These are phyloP conservation scores for Eupithecia abbreviata DNA, from an alignment of 2,888 invertebrate species.

Conservation along the genomic window DNA sequence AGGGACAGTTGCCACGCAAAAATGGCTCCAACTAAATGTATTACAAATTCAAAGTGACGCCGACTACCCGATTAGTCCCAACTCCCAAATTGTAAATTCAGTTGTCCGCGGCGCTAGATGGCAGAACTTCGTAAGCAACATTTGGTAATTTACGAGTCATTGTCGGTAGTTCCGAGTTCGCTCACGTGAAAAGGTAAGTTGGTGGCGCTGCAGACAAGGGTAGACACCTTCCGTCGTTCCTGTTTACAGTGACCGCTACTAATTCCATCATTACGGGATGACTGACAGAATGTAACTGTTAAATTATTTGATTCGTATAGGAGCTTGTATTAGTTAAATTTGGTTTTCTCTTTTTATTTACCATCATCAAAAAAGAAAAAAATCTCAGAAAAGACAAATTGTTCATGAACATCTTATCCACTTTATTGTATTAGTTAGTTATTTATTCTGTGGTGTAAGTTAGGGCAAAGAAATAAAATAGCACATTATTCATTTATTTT, in stretches of 20 bases:
- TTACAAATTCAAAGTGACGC: conserved; percentile 44
- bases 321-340: no score
- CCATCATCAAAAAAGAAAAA: no score
- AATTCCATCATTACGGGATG: conserved; percentile 8
- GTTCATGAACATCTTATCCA: background rate
- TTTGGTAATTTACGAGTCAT: background rate
- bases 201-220: conserved; percentile 3
- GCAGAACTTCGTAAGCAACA: background rate
- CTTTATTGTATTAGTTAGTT: no score
- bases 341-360: background rate
- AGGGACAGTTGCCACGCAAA: conserved; percentile 24
- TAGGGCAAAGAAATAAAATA: background rate
- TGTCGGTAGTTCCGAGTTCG: conserved; percentile 3
- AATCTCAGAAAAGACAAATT: background rate
- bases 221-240: conserved; percentile 7
- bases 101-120: conserved; percentile 5
- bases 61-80: conserved; percentile 35
- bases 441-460: no score
- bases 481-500: background rate
- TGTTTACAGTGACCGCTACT: background rate
- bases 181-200: background rate
- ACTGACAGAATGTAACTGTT: background rate
- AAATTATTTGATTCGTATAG: background rate
- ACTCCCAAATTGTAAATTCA: conserved; percentile 4
- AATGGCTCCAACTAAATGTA: conserved; percentile 34